Percentiles rank a stretch among this genome's conserved stretches.
These are phyloP conservation scores for Penaeus indicus DNA, from an alignment of 1,140 invertebrate genomes.

Conservation along the genomic window DNA sequence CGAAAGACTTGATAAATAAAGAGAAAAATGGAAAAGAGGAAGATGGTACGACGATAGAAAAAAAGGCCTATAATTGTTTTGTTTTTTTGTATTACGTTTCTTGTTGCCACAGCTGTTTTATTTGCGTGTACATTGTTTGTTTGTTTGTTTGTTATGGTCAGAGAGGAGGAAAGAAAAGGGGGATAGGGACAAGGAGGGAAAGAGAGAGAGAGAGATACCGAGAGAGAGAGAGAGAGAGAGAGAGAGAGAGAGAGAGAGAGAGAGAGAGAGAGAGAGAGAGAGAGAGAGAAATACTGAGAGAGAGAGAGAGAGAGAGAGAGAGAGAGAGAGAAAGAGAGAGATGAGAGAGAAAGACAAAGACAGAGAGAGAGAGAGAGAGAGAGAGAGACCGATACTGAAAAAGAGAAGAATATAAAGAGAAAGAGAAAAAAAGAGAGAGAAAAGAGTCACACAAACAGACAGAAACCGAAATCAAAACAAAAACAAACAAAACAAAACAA, in stretches of 20 bases:
- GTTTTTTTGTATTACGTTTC: too few species aligned
- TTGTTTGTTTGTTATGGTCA: not conserved
- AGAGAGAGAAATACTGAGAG: not conserved
- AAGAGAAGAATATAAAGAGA: not conserved
- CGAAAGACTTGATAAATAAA: too few species aligned
- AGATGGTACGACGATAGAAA: too few species aligned
- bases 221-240: not conserved
- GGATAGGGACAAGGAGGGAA: not conserved
- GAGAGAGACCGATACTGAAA: not conserved
- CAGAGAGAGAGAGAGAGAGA: not conserved
- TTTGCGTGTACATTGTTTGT: not conserved
- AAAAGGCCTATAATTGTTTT: too few species aligned
- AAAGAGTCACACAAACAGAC: not conserved
- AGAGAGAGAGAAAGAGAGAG: not conserved
- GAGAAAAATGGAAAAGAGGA: too few species aligned
- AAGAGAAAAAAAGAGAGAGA: not conserved
- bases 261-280: constrained; percentile 20
- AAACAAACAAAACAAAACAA: too few species aligned
- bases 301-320: not conserved
- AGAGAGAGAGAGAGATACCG: not conserved
- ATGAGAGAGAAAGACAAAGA: not conserved
- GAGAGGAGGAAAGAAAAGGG: not conserved
- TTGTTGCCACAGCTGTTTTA: not conserved
- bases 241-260: constrained; percentile 20
- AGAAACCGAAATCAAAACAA: not conserved